Base-by-base conservation (phyloP, 1,140 invertebrate species). In the Pseudomyrmex pallidus region DNA sequence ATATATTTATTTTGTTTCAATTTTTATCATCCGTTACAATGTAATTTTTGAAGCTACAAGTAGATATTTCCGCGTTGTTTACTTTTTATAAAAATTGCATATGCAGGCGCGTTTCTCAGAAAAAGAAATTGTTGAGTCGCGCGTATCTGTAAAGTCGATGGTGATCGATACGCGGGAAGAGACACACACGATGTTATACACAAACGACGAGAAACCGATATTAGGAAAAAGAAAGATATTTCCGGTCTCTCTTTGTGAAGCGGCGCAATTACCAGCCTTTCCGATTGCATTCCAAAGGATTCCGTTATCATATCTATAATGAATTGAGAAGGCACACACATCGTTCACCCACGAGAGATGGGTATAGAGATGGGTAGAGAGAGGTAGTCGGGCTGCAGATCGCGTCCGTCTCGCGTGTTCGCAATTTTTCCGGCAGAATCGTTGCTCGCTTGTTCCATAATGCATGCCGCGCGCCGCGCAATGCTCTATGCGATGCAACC, bases 391-490 rank as follows among this genome's bases (percentile, higher is more conserved):
- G 84, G 62, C 82, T 89, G 84, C 83, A 84, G 87, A 90, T 90
- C 89, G 91, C 89, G 89, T 90, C 84, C 89, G 87, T 92, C 86
- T 92, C 87, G 90, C 88, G 90, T 92, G 91, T 92, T 87, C 86
- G 87, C 87, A 92, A 91, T 92, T 92, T 93, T 93, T 92, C 91
- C 89, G 85, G 68, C 85, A 85, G 90, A 91, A 90, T 91, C 88
- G 90, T 85, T 89, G 88, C 86, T 80, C 72, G 84, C 83, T 82
- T 84, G 90, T 93, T 93, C 90, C 90, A 93, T 93, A 93, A 93
- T 93, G 91, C 91, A 93, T 93, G 87, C 86, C 85, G 87, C 80
- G 76, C 44, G 70, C 22, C 77, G 87, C 85, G 89, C 82, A 83
- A 83, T 87, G 85, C 87, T 89, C 80, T 86, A 82, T 77, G 78